phyloP scores from a whole-genome alignment of 2,888 invertebrate species.

The Dendrolimus pini region DNA sequence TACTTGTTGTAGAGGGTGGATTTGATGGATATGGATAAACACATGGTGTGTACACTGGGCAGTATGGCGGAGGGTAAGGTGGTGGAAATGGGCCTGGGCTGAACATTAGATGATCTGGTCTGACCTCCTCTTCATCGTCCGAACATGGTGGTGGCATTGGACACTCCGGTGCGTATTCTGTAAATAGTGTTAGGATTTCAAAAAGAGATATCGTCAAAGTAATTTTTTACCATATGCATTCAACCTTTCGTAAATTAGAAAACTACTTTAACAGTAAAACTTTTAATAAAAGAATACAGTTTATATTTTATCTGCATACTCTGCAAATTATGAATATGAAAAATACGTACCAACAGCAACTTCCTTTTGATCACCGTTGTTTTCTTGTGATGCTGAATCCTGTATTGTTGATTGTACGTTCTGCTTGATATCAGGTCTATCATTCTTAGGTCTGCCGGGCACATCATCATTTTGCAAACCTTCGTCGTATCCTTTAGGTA shows the following conservation, averaged over 20 bases:
- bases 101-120: background rate
- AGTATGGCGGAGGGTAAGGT: constrained; percentile 12
- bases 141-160: constrained; percentile 3
- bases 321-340: background rate
- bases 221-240: too few relatives aligned
- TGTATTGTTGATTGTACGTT: too few relatives aligned
- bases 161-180: constrained; percentile 5
- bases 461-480: too few relatives aligned
- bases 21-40: background rate
- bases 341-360: background rate
- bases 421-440: too few relatives aligned
- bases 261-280: too few relatives aligned
- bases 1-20: constrained; percentile 10
- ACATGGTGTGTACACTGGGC: background rate
- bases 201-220: too few relatives aligned
- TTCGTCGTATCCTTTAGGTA: too few relatives aligned
- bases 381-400: background rate
- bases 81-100: constrained; percentile 26
- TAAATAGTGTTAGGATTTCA: background rate
- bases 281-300: too few relatives aligned
- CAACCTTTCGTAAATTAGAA: too few relatives aligned
- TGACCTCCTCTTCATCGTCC: background rate
- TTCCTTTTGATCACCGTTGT: background rate
- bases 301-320: too few relatives aligned
- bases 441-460: too few relatives aligned